A percentile compares a stretch with the other conserved stretches of the same genome.
These are phyloP conservation scores for Naja naja DNA, from an alignment of 2,113 vertebrate species.

Conservation along the genomic window DNA sequence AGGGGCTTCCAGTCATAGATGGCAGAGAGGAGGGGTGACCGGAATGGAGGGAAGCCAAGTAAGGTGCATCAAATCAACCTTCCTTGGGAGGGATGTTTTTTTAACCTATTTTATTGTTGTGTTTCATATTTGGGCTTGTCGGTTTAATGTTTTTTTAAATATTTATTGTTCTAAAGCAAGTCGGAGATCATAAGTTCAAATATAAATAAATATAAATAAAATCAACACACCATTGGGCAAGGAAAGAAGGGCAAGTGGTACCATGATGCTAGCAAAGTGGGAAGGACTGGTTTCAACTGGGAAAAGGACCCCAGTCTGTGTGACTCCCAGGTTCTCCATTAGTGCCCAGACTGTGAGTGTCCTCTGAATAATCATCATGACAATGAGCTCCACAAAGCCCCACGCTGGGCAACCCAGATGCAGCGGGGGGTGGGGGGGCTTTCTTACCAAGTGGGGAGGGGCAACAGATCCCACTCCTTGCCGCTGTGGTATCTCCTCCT, in stretches of 20 bases:
- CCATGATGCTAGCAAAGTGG: not conserved
- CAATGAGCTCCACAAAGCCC: not conserved
- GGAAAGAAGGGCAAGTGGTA: not conserved
- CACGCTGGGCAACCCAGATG: not conserved
- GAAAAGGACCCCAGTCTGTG: not conserved
- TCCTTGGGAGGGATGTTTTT: too few relatives aligned
- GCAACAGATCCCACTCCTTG: not conserved
- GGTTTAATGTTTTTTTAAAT: too few relatives aligned
- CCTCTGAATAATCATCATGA: rapidly evolving
- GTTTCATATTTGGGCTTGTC: too few relatives aligned
- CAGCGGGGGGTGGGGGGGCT: rapidly evolving
- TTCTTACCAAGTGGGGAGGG: not conserved
- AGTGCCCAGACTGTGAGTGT: not conserved
- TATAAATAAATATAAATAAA: too few relatives aligned
- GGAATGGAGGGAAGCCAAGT: not conserved
- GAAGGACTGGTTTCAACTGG: not conserved
- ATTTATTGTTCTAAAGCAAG: too few relatives aligned
- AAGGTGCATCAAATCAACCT: not conserved
- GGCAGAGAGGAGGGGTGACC: not conserved
- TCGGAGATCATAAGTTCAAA: too few relatives aligned
- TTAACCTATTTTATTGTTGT: too few relatives aligned
- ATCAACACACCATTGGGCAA: not conserved
- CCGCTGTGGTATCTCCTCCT: rapidly evolving
- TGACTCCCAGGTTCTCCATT: not conserved
- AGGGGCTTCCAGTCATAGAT: not conserved